Base-by-base conservation (phyloP, 2,888 invertebrate species). In the Troglohyphantes excavatus region DNA sequence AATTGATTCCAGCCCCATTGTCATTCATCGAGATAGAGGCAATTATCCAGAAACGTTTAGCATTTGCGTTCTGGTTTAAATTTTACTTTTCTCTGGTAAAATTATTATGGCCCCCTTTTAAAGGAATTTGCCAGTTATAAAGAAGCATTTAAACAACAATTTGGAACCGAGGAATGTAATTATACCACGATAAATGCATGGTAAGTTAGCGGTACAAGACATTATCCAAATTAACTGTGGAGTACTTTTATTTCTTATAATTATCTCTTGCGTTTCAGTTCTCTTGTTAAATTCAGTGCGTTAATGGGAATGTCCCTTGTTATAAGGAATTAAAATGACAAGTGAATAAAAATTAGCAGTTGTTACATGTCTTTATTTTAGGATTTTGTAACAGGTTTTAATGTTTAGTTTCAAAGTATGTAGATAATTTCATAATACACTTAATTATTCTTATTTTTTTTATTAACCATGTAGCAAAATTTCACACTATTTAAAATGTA, bases 41-140 rank as follows among this genome's bases (percentile, higher is more conserved):
- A 78, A 78, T 78, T 78, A 78, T 78, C 78, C 26, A 63, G 13
- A 39, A 78, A 65, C 78, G 65, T 46, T 65, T 78, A 63, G 39
- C 21, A 33, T 33, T 33, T 43, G 26, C 23, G 33, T 65, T 78
- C 39, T 39, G 63, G 23, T 33, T 65, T 29, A 65, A 39, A 78
- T 65, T 73, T 23, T n/a, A n/a, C 61, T 33, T 33, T 43, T 78
- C 63, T 7, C 33, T 43, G 39, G 61, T 65, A 23, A 78, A 78
- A 78, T 63, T 61, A 65, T 63, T 63, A 13, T 61, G 76, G 5
- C 53, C n/a, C 5, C 53, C 53, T n/a, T 53, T 53, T 53, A 53
- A 53, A 53, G 53, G n/a, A 53, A 13, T 53, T 53, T n/a, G 9
- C 53, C 53, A 53, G 53, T n/a, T 53, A 13, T n/a, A 53, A 53